phyloP scores from a whole-genome alignment of 2,113 vertebrate species.

The Tragelaphus scriptus region DNA sequence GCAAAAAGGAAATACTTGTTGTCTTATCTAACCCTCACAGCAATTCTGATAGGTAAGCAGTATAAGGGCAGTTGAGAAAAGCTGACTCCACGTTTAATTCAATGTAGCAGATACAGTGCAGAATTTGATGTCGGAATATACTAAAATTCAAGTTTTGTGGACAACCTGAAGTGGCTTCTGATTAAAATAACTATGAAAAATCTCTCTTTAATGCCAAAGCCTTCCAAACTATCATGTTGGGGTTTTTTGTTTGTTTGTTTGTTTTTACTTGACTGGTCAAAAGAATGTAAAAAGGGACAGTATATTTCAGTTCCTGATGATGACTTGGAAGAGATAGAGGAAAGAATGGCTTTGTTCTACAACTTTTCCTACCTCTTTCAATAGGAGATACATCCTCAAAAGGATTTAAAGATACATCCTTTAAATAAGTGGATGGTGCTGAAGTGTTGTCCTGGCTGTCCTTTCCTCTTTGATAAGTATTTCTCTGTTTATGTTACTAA shows the following conservation, averaged over 20 bases:
- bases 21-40: constrained; percentile 2
- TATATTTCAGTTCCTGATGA: background rate
- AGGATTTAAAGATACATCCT: background rate
- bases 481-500: background rate
- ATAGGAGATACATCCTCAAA: background rate
- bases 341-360: background rate
- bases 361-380: background rate
- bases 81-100: background rate
- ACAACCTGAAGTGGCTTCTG: background rate
- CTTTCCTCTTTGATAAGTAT: background rate
- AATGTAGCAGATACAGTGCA: background rate
- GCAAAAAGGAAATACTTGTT: background rate
- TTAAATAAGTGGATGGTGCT: background rate
- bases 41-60: constrained; percentile 13
- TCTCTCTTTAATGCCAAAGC: background rate
- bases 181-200: background rate
- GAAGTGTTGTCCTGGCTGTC: background rate
- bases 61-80: background rate
- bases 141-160: constrained; percentile 1
- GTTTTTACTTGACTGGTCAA: background rate
- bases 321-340: background rate
- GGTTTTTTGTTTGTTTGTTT: background rate
- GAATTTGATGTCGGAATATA: background rate
- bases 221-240: background rate
- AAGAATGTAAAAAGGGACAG: background rate